Base-by-base conservation (phyloP, 2,888 invertebrate genomes). In the Allygus modestus region DNA sequence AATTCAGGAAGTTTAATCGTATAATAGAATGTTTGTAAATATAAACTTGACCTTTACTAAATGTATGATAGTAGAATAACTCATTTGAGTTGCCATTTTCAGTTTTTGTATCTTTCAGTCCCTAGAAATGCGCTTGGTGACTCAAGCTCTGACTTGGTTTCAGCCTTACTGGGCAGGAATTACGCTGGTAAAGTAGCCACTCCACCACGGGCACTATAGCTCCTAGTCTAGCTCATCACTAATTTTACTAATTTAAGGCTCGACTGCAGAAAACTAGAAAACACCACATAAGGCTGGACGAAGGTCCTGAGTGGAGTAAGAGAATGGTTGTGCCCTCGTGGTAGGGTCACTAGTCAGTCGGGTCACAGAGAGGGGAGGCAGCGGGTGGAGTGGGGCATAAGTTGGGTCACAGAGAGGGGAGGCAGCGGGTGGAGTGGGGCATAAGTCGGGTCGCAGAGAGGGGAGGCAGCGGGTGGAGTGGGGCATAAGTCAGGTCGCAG, bases 91-190 rank as follows among this genome's bases (percentile, higher is more conserved):
- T 65, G 31, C 31, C 31, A 65, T 65, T 65, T 2, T 65, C 12
- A 65, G 31, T 5, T 65, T 65, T 31, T 28, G 1, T 77, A 17
- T 77, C 7, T 77, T 77, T 43, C 75, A 77, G 75, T 41, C 46
- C 75, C 28, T 77, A 71, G 77, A 77, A 77, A 77, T 77, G 5
- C 26, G 7, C 46, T 77, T 28, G 33, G 37, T 79, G 79, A 58
- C 37, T 77, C 58, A 79, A 79, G 54, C 54, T 79, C 54, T 79
- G 54, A 54, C 54, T 79, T 79, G 79, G 58, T 79, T 79, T 79
- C 79, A 79, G 79, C 79, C 37, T 79, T 79, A 58, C 79, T 79
- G 15, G 79, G 79, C 58, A 54, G 79, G 79, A 79, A 79, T 33
- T 79, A 79, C 15, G 79, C 79, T 28, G 79, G 79, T 79, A 79